Conservation (phyloP, 2,888 invertebrate species). For the Lepidocyrtinus sp. region DNA sequence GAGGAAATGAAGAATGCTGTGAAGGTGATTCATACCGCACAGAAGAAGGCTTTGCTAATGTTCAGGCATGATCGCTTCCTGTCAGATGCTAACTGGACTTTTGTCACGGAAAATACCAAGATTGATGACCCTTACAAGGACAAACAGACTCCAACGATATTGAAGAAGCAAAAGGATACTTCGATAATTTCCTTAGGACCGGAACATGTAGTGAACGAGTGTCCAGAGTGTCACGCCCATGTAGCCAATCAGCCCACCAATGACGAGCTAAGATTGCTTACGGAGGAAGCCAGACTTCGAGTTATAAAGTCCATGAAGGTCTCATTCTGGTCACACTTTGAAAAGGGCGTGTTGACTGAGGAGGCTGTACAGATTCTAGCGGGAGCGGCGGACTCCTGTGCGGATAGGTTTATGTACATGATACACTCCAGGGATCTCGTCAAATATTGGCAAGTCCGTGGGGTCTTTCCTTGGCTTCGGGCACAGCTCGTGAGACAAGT, state of each 20-base stretch:
- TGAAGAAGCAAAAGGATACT: constrained; percentile 25
- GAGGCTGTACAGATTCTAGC: constrained; percentile 77
- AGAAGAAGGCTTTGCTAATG: constrained; percentile 76
- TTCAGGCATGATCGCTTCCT: constrained; percentile 79
- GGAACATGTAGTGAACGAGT: constrained; percentile 51
- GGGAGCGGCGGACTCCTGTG: constrained; percentile 76
- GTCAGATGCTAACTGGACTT: constrained; percentile 78
- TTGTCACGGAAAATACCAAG: constrained; percentile 76
- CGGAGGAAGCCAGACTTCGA: constrained; percentile 76
- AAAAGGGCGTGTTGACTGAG: constrained; percentile 78
- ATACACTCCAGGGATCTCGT: constrained; percentile 63
- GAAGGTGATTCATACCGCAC: constrained; percentile 74
- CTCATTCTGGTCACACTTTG: constrained; percentile 79
- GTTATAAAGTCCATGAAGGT: constrained; percentile 77
- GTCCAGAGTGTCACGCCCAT: constrained; percentile 50
- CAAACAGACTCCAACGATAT: not conserved
- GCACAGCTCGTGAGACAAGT: constrained; percentile 33
- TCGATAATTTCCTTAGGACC: constrained; percentile 44
- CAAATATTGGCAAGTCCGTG: constrained; percentile 62
- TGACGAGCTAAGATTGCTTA: constrained; percentile 77
- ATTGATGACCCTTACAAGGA: constrained; percentile 78
- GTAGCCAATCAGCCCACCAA: constrained; percentile 77
- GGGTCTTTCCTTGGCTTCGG: constrained; percentile 54
- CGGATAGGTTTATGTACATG: constrained; percentile 73
- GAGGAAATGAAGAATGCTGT: constrained; percentile 77